Base-by-base conservation (phyloP, 2,113 vertebrate genomes). In the Heptranchias perlo region DNA sequence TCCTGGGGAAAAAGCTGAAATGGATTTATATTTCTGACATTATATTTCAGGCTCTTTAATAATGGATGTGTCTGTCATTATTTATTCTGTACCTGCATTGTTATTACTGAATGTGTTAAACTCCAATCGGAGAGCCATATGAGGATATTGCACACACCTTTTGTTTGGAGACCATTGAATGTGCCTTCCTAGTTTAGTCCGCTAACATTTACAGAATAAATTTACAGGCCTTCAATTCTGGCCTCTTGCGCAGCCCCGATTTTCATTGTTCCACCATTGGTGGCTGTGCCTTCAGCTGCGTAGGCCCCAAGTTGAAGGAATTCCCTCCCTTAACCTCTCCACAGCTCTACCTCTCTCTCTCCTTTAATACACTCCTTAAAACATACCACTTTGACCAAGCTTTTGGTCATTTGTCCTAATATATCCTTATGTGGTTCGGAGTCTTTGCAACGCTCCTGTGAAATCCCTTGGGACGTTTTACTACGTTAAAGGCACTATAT, bases 1-100 rank as follows among this genome's bases (percentile, higher is more conserved):
- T 92, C 61, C 18, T 10, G 31, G 16, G 35, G 5, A 39, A 62
- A 25, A 93, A 62, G 61, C 52, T 35, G 28, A n/a, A 64, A 62
- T 62, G 4, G 39, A 93, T 93, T 93, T 93, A 93, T 93, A 92
- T 92, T 92, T 92, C 89, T 92, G 89, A 61, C 62, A 92, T 62
- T 92, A 92, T 92, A 92, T 62, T 62, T 92, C 89, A 92, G 16
- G 7, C 6, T 58, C 58, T 39, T 93, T 93, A 93, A 92, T 92
- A 92, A 93, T 62, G 58, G n/a, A 64, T 93, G 89, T 44, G 58
- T 93, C 58, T n/a, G 61, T 93, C 89, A 93, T 93, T 93, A 93
- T 93, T 93, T 93, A 93, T 93, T 93, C 35, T 62, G 35, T 21
- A 1, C 13, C 10, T 23, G 52, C 13, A 91, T 54, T 54, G 49